A percentile compares a stretch with the other conserved stretches of the same genome.
These are phyloP conservation scores for Caenorhabditis remanei DNA, from an alignment of 1,140 invertebrate species.

Conservation along the genomic window DNA sequence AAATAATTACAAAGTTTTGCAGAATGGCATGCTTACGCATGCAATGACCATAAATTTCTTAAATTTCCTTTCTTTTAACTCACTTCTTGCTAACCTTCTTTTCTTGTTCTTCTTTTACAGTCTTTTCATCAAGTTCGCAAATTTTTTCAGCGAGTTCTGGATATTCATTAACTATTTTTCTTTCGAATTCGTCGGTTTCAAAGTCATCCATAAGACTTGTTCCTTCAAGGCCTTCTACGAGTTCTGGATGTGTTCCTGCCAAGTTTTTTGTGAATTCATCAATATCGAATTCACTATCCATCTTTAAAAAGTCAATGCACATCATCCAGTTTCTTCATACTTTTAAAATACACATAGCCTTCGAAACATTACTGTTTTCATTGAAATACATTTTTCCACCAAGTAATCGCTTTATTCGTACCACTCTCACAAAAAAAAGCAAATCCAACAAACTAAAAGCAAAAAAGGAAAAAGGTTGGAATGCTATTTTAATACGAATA, in stretches of 20 bases:
- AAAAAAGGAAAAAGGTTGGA: slow-evolving; percentile 7
- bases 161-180: not conserved
- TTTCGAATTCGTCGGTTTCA: slow-evolving; percentile 37
- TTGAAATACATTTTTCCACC: not conserved
- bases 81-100: slow-evolving; percentile 43
- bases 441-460: slow-evolving; percentile 10
- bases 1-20: too few species aligned
- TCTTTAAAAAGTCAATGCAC: slow-evolving; percentile 81
- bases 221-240: not conserved
- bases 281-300: slow-evolving; percentile 81
- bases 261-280: slow-evolving; percentile 57
- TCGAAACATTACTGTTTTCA: not conserved
- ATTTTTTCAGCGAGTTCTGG: slow-evolving; percentile 32
- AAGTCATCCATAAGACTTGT: not conserved
- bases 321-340: slow-evolving; percentile 78
- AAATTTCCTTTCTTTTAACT: not conserved
- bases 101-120: not conserved
- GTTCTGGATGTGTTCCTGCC: not conserved
- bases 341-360: not conserved
- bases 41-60: not conserved
- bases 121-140: not conserved
- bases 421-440: slow-evolving; percentile 17
- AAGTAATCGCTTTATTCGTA: slow-evolving; percentile 41
- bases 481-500: not conserved
- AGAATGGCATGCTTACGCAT: too few species aligned